phyloP scores from a whole-genome alignment of 2,888 invertebrate genomes.

The Acanthosepion pharaonis region DNA sequence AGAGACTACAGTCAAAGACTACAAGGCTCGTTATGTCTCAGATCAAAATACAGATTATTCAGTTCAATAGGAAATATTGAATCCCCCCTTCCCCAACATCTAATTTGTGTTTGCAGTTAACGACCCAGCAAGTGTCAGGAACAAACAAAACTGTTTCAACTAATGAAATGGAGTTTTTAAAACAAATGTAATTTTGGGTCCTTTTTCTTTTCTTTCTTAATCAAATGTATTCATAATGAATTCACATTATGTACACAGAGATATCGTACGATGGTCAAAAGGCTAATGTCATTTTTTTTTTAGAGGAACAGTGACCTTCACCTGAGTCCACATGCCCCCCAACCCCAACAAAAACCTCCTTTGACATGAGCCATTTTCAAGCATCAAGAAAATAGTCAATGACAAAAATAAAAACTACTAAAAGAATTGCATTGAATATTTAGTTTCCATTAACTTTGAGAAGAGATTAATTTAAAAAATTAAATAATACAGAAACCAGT shows the following conservation, averaged over 20 bases:
- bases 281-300: no score
- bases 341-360: no score
- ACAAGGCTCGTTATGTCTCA: conserved; percentile 6
- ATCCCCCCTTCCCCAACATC: not conserved
- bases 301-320: no score
- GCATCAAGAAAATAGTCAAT: no score
- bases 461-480: no score
- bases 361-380: no score
- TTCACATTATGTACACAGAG: not conserved
- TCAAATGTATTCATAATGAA: not conserved
- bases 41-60: conserved; percentile 20
- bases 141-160: not conserved
- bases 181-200: not conserved
- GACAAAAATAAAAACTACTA: no score
- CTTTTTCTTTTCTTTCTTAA: not conserved
- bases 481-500: no score
- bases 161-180: conserved; percentile 18
- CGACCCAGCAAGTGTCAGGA: not conserved
- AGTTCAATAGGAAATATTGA: conserved; percentile 17
- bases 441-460: no score
- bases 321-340: no score
- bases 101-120: conserved; percentile 33
- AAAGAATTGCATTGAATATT: no score
- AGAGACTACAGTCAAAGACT: conserved; percentile 18
- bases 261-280: no score